These are phyloP conservation scores for Plebejus melissa DNA, from an alignment of 2,888 invertebrate genomes.

Conservation along the genomic window DNA sequence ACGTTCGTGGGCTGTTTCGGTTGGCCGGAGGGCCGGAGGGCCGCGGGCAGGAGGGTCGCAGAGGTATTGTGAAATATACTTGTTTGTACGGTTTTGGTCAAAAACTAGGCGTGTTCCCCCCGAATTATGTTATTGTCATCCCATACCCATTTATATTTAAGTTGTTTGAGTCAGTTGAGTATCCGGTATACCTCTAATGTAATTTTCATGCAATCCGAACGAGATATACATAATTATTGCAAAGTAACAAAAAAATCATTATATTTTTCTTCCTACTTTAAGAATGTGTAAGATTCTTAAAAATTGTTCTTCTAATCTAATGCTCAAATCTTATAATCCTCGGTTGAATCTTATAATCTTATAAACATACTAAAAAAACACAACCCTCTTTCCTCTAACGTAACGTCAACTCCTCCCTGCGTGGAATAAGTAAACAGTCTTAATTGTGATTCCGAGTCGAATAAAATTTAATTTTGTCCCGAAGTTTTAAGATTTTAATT, in stretches of 20 bases:
- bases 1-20: conserved; percentile 53
- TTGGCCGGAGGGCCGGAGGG: conserved; percentile 38
- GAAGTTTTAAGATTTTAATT: conserved; percentile 78
- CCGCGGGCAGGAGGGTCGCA: conserved; percentile 31
- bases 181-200: background rate
- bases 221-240: too few species aligned
- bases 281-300: too few species aligned
- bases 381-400: background rate
- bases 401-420: conserved; percentile 2
- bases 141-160: background rate
- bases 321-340: too few species aligned
- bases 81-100: background rate
- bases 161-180: background rate
- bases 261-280: too few species aligned
- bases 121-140: background rate
- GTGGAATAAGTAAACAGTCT: conserved; percentile 28
- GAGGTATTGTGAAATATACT: conserved; percentile 14
- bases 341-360: background rate
- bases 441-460: conserved; percentile 37
- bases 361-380: background rate
- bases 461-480: conserved; percentile 75
- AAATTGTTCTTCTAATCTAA: too few species aligned
- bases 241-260: too few species aligned
- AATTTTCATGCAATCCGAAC: background rate
- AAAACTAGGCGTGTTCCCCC: background rate